phyloP scores from a whole-genome alignment of 2,888 invertebrate genomes.

The Drosophila mimetica region DNA sequence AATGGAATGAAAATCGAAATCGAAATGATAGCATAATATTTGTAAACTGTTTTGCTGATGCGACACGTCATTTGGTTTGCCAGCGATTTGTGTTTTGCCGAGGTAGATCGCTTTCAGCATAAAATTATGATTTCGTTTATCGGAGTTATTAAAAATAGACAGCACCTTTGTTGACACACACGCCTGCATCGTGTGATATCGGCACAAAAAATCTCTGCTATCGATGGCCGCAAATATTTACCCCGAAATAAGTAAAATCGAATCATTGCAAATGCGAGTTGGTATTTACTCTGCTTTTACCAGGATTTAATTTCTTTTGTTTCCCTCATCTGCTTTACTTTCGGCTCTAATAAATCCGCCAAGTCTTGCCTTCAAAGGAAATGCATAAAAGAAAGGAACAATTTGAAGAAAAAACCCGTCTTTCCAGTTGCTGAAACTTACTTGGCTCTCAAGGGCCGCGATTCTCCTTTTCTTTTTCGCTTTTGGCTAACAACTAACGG shows the following conservation, averaged over 20 bases:
- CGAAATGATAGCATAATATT: slow-evolving; percentile 45
- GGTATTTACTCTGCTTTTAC: slow-evolving; percentile 14
- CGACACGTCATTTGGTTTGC: slow-evolving; percentile 12
- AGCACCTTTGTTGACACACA: slow-evolving; percentile 9
- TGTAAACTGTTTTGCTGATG: slow-evolving; percentile 34
- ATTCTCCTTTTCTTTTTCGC: slow-evolving; percentile 21
- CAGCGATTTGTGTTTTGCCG: slow-evolving; percentile 35
- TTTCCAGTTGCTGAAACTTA: slow-evolving; percentile 44
- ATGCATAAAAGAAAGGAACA: slow-evolving; percentile 5
- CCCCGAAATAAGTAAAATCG: slow-evolving; percentile 5
- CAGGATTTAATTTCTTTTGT: slow-evolving; percentile 37
- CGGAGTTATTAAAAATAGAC: slow-evolving; percentile 12
- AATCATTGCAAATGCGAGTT: slow-evolving; percentile 10
- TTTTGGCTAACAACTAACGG: slow-evolving; percentile 59
- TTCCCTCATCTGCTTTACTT: slow-evolving; percentile 22
- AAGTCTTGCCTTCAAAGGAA: slow-evolving; percentile 38
- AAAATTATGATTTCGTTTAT: slow-evolving; percentile 16
- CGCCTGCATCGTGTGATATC: slow-evolving; percentile 2
- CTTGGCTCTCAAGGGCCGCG: slow-evolving; percentile 42
- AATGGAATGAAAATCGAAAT: slow-evolving; percentile 37
- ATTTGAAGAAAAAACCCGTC: slow-evolving; percentile 30
- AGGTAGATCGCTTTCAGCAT: slow-evolving; percentile 14
- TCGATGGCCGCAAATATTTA: slow-evolving; percentile 23
- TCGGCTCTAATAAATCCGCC: slow-evolving; percentile 42
- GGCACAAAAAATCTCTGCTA: not conserved